A percentile compares a stretch with the other conserved stretches of the same genome.
Conservation (phyloP, 2,113 vertebrate species). For the Rhinolophus ferrumequinum region DNA sequence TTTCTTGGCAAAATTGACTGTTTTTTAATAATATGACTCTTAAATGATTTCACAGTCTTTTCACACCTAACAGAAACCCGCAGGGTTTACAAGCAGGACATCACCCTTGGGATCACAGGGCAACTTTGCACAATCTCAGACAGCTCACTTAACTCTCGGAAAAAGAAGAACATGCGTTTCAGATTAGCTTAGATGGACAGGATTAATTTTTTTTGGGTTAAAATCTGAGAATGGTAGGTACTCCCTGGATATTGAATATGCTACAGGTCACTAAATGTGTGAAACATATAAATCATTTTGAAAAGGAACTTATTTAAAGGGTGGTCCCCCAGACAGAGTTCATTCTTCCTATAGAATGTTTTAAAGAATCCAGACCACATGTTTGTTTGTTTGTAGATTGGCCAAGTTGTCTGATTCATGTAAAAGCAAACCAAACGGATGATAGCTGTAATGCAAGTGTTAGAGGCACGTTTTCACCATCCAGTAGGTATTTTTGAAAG, state of each 20-base stretch:
- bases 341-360: background rate
- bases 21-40: constrained; percentile 55
- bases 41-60: constrained; percentile 62
- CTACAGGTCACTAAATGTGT: background rate
- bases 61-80: constrained; percentile 64
- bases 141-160: constrained; percentile 29
- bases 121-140: constrained; percentile 49
- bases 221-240: constrained; percentile 27
- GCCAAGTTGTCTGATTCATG: background rate
- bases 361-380: background rate
- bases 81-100: constrained; percentile 44
- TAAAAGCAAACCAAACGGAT: constrained; percentile 31
- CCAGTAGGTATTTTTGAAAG: constrained; percentile 41
- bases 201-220: constrained; percentile 40
- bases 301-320: background rate
- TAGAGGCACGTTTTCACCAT: background rate
- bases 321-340: background rate
- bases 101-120: constrained; percentile 7
- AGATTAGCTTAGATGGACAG: constrained; percentile 57
- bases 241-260: background rate
- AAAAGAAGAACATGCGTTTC: constrained; percentile 48
- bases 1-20: constrained; percentile 49
- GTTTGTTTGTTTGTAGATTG: background rate
- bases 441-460: background rate
- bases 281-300: constrained; percentile 2